Evolutionary conservation across 2,797 vertebrate species (phyloP).

Genomic region (Amphiprion clarkii): DNA sequence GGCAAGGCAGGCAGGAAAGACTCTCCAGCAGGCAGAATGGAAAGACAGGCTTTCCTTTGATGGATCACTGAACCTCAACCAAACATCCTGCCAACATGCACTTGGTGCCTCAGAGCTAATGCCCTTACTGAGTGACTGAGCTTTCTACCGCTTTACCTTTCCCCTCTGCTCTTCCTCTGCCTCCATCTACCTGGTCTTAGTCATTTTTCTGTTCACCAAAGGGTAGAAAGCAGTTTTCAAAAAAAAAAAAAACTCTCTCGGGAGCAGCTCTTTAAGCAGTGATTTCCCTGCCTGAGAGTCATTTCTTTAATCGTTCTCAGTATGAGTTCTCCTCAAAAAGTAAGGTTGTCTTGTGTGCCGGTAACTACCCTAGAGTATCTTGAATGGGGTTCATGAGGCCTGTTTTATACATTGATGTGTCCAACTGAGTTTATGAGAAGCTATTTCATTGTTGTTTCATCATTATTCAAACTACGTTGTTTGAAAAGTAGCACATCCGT

Average conservation of each 20-base stretch:
- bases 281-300: slow-evolving; percentile 12
- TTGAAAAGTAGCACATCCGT: slow-evolving; percentile 8
- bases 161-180: slow-evolving; percentile 16
- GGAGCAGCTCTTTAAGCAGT: slow-evolving; percentile 16
- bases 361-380: slow-evolving; percentile 15
- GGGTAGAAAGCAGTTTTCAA: slow-evolving; percentile 56
- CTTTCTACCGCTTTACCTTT: slow-evolving; percentile 41
- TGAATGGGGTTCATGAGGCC: slow-evolving; percentile 6
- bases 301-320: slow-evolving; percentile 12
- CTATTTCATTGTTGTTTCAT: slow-evolving; percentile 6
- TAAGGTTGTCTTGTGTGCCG: slow-evolving; percentile 1
- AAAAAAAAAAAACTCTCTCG: slow-evolving; percentile 46
- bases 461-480: slow-evolving; percentile 12
- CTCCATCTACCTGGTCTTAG: slow-evolving; percentile 13
- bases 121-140: slow-evolving; percentile 54
- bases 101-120: slow-evolving; percentile 67
- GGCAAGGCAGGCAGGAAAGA: slow-evolving; percentile 50
- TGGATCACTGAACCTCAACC: slow-evolving; percentile 69
- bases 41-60: slow-evolving; percentile 69
- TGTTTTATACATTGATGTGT: slow-evolving; percentile 23
- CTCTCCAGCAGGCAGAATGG: slow-evolving; percentile 53
- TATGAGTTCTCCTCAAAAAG: slow-evolving; percentile 8
- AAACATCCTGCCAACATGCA: slow-evolving; percentile 56
- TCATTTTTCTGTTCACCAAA: slow-evolving; percentile 39
- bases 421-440: slow-evolving; percentile 34